phyloP scores from a whole-genome alignment of 1,140 invertebrate genomes.

The Trichomalopsis sarcophagae region DNA sequence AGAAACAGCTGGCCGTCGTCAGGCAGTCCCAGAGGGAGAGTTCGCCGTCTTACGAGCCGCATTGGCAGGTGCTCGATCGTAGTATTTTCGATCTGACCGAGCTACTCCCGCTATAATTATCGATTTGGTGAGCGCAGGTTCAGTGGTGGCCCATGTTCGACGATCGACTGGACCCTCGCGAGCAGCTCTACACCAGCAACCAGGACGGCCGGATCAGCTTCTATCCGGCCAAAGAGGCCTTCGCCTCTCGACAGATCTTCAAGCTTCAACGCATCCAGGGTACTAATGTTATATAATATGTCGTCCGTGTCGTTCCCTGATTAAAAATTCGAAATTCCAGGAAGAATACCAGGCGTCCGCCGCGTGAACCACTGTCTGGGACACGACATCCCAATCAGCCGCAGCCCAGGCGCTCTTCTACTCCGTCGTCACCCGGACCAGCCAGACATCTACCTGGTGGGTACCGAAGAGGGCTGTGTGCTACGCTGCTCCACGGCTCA shows the following conservation, averaged over 20 bases:
- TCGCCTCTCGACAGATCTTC: slow-evolving; percentile 78
- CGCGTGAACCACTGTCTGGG: slow-evolving; percentile 49
- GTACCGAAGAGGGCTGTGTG: slow-evolving; percentile 89
- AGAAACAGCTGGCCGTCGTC: slow-evolving; percentile 73
- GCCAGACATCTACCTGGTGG: slow-evolving; percentile 83
- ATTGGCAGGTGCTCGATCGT: slow-evolving; percentile 74
- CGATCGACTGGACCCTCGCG: slow-evolving; percentile 53
- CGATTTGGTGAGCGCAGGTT: slow-evolving; percentile 65
- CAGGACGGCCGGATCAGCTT: slow-evolving; percentile 66
- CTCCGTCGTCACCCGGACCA: slow-evolving; percentile 81
- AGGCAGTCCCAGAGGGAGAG: slow-evolving; percentile 75
- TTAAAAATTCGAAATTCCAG: not conserved
- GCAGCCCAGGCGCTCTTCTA: slow-evolving; percentile 78
- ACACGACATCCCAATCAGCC: slow-evolving; percentile 74
- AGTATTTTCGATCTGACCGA: not conserved
- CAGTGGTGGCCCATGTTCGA: slow-evolving; percentile 66
- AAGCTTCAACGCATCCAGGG: slow-evolving; percentile 79
- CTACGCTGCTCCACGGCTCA: slow-evolving; percentile 84
- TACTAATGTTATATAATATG: slow-evolving; percentile 57
- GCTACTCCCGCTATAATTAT: not conserved
- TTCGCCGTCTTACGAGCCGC: slow-evolving; percentile 79
- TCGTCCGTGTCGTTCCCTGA: not conserved
- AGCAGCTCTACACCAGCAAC: slow-evolving; percentile 65
- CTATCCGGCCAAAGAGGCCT: slow-evolving; percentile 70
- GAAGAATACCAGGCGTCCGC: slow-evolving; percentile 75